These are phyloP conservation scores for Spilarctia lutea DNA, from an alignment of 2,888 invertebrate genomes.

Conservation along the genomic window DNA sequence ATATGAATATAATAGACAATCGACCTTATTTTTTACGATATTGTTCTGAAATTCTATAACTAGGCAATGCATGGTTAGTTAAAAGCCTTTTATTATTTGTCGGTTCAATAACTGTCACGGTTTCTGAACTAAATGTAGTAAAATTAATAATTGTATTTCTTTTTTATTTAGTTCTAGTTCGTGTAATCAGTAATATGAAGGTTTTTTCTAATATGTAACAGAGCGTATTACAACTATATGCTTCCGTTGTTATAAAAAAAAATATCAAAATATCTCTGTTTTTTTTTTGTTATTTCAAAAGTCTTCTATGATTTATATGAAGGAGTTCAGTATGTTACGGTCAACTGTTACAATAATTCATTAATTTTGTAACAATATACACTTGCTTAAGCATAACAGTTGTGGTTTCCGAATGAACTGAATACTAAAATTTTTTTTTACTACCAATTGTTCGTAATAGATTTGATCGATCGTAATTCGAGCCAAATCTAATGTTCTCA, in stretches of 20 bases:
- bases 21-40: constrained; percentile 38
- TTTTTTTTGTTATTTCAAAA: neutral
- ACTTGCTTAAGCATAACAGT: neutral
- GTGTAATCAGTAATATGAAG: constrained; percentile 32
- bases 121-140: constrained; percentile 37
- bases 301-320: neutral
- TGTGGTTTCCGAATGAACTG: neutral
- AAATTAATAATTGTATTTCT: constrained; percentile 23
- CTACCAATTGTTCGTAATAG: neutral
- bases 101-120: constrained; percentile 36
- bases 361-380: neutral
- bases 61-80: constrained; percentile 32
- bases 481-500: too few species aligned
- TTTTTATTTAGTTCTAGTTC: neutral
- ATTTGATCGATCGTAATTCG: neutral
- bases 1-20: constrained; percentile 19
- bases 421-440: neutral
- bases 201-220: constrained; percentile 13
- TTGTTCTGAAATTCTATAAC: constrained; percentile 30
- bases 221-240: constrained; percentile 9
- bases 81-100: constrained; percentile 31
- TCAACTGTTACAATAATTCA: neutral
- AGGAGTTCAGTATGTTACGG: neutral
- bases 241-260: neutral
- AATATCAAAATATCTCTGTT: neutral